These are phyloP conservation scores for Solenodon paradoxus DNA, from an alignment of 2,113 vertebrate species.

Conservation along the genomic window DNA sequence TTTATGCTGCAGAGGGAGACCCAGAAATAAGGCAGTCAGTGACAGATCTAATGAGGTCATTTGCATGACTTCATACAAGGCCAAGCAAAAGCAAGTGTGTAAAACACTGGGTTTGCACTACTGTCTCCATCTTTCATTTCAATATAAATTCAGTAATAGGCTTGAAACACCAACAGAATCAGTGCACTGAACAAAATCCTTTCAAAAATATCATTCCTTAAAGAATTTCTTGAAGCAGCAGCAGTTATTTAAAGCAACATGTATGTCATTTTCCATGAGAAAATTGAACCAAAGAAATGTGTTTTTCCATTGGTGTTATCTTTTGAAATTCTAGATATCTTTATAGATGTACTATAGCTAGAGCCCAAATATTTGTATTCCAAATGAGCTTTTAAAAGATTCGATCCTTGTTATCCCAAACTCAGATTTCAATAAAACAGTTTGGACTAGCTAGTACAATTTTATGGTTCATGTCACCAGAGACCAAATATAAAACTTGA, in stretches of 20 bases:
- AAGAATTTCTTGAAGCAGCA: constrained; percentile 58
- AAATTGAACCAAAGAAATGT: constrained; percentile 61
- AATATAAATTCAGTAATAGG: constrained; percentile 29
- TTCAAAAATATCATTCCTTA: constrained; percentile 43
- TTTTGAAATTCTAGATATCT: constrained; percentile 43
- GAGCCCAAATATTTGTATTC: constrained; percentile 51
- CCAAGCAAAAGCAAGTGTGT: constrained; percentile 11
- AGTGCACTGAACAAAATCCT: constrained; percentile 9
- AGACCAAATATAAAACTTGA: constrained; percentile 68
- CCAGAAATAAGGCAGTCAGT: constrained; percentile 9
- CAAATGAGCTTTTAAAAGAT: constrained; percentile 60
- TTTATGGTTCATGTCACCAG: constrained; percentile 64
- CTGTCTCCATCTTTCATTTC: constrained; percentile 24
- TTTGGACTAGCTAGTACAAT: constrained; percentile 32
- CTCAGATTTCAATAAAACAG: constrained; percentile 53
- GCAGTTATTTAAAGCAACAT: constrained; percentile 49
- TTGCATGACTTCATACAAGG: background rate
- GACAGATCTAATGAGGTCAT: constrained; percentile 8
- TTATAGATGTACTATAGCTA: constrained; percentile 40
- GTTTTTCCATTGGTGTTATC: constrained; percentile 55
- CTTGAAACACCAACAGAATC: background rate
- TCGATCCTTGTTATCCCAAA: constrained; percentile 59
- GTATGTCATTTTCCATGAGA: constrained; percentile 57
- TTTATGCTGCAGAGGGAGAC: background rate
- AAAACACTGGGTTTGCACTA: background rate